Conservation (phyloP, 2,113 vertebrate genomes). For the Natator depressus region DNA sequence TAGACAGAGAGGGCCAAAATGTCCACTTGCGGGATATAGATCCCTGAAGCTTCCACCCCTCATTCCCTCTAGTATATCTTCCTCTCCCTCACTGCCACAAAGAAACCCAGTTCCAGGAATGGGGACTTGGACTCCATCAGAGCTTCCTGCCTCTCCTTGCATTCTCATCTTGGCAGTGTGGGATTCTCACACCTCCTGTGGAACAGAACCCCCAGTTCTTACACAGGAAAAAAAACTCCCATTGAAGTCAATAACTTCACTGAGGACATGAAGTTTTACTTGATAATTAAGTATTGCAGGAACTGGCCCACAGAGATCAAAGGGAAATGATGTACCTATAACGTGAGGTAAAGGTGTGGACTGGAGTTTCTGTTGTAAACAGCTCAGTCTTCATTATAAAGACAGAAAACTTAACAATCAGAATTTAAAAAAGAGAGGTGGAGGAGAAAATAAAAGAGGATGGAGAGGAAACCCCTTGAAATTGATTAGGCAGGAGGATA, state of each 20-base stretch:
- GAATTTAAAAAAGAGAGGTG: background rate
- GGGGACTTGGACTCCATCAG: background rate
- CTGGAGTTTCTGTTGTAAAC: background rate
- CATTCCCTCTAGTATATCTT: background rate
- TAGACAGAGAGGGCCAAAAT: background rate
- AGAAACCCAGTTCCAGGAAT: background rate
- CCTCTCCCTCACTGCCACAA: background rate
- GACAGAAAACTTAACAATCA: slow-evolving; percentile 7
- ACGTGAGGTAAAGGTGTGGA: background rate
- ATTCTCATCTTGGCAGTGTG: background rate
- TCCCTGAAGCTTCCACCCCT: fast-evolving
- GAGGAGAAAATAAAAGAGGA: background rate
- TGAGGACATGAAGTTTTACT: background rate
- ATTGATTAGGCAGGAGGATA: slow-evolving; percentile 4
- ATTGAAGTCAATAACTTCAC: background rate
- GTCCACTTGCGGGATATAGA: background rate
- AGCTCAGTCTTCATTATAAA: background rate
- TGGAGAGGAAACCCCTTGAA: background rate
- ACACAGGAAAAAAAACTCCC: background rate
- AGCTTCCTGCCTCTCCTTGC: fast-evolving
- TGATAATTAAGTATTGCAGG: background rate
- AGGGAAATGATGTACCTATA: background rate
- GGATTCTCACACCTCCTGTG: fast-evolving
- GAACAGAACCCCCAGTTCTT: background rate
- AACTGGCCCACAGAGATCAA: background rate